Base-by-base conservation (phyloP, 2,888 invertebrate species). In the Dendrolimus houi region DNA sequence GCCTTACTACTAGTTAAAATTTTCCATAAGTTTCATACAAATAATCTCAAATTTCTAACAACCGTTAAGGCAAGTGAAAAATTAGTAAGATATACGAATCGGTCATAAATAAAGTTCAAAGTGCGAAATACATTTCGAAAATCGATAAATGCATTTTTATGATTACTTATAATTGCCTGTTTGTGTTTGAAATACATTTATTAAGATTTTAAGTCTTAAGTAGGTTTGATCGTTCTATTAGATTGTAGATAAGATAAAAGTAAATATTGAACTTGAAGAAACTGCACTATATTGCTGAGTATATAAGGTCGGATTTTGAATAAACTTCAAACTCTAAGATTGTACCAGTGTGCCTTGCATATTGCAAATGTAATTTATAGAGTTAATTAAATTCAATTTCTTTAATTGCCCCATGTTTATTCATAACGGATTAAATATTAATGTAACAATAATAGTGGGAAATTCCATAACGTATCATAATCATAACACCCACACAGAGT, bases 391-490 rank as follows among this genome's bases (percentile, higher is more conserved):
- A 47, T 47, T 47, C 47, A 47, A 47, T 47, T 12, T 47, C 9
- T 10, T 47, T 47, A 47, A 47, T 47, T 47, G 47, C 47, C 47
- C 47, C 47, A 47, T 47, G 47, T 47, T 47, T 47, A 47, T 47
- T 47, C 47, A 47, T 47, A 47, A 47, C 9, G 47, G 12, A 47
- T 47, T 47, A 47, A 47, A 47, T 47, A 47, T 10, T 47, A 47
- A 47, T 47, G 47, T 8, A 47, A 10, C 47, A 47, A 10, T 47
- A 47, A 47, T 47, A 47, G 9, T 47, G 12, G 9, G 47, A 56
- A 56, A 64, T 58, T 42, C 54, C 14, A 54, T 29, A 54, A 10
- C 47, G 12, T 29, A 54, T 29, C 53, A 57, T 55, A 57, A 53
- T 29, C 29, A 29, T 29, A 29, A 29, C 29, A 29, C 55, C 29